Evolutionary conservation across 2,888 invertebrate genomes (phyloP), one percentile per base, ranked within the genome.

Genomic region (Pandemis heparana): DNA sequence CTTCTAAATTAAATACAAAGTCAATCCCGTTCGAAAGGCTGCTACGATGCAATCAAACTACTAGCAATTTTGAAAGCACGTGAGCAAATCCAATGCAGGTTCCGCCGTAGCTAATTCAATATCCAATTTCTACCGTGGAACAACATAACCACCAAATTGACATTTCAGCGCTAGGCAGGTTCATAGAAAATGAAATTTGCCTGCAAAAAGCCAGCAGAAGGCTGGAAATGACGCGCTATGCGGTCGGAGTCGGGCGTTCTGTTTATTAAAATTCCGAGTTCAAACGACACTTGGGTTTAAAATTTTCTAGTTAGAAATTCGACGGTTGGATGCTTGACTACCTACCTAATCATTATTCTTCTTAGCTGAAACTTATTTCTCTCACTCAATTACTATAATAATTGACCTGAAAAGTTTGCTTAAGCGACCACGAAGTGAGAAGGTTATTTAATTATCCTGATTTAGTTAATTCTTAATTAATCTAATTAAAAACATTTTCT

Each of bases 51-150:
- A 32, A 59, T 16, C n/a, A n/a, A 32, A 10, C 14, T 41, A 56
- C 32, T 18, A 39, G 56, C 43, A 23, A 67, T 59, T 67, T 60
- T 32, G 59, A n/a, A 56, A 59, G 43, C 14, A 51, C 43, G 43
- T 60, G 46, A n/a, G 43, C 67, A 68, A 68, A 60, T 68, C 59
- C 12, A 68, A 68, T 60, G 67, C 67, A 59, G 67, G n/a, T 46
- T 16, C 59, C n/a, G 23, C 23, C 41, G 43, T 43, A 65, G 51
- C 65, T 65, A 68, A 68, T 68, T 68, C 59, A 68, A 68, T 60
- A 68, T 68, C 59, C 59, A 68, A 60, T 68, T 46, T 39, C 23
- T 9, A 32, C 32, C 67, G 32, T 68, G 59, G 16, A 68, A 68
- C 59, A 38, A 23, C 67, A 32, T 60, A 68, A 68, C 67, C 67